Percentiles rank a stretch among this genome's conserved stretches.
These are phyloP conservation scores for Brachionus paranguensis DNA, from an alignment of 1,140 invertebrate species.

Conservation along the genomic window DNA sequence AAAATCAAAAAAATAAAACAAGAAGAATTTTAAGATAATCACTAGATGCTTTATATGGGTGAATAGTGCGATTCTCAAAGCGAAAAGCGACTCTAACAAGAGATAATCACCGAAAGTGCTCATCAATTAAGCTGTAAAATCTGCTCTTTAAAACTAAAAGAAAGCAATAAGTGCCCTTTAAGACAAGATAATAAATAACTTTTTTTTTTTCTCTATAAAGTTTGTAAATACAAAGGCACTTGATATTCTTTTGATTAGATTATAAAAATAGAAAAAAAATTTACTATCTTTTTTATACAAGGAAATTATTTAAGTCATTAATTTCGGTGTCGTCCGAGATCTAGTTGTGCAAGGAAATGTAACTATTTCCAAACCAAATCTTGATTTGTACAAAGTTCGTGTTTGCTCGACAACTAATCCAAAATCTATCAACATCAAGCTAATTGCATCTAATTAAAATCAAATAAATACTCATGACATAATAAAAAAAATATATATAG, in stretches of 20 bases:
- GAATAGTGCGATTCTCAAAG: not conserved
- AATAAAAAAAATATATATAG: not conserved
- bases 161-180: not conserved
- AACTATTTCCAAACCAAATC: not conserved
- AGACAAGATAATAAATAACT: not conserved
- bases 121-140: not conserved
- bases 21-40: not conserved
- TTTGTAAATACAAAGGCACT: not conserved
- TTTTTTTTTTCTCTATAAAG: not conserved
- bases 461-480: constrained; percentile 15
- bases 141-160: constrained; percentile 17
- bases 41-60: not conserved
- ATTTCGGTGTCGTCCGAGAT: not conserved
- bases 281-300: not conserved
- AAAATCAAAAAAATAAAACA: not conserved
- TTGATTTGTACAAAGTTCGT: constrained; percentile 12
- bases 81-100: not conserved
- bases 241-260: constrained; percentile 39
- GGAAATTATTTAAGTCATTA: constrained; percentile 22
- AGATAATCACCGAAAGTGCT: constrained; percentile 4
- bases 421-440: not conserved
- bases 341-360: constrained; percentile 1
- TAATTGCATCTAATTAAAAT: constrained; percentile 24
- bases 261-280: not conserved
- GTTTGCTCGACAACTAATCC: not conserved